Base-by-base conservation (phyloP, 1,140 invertebrate species). In the Aradophagus sp. region DNA sequence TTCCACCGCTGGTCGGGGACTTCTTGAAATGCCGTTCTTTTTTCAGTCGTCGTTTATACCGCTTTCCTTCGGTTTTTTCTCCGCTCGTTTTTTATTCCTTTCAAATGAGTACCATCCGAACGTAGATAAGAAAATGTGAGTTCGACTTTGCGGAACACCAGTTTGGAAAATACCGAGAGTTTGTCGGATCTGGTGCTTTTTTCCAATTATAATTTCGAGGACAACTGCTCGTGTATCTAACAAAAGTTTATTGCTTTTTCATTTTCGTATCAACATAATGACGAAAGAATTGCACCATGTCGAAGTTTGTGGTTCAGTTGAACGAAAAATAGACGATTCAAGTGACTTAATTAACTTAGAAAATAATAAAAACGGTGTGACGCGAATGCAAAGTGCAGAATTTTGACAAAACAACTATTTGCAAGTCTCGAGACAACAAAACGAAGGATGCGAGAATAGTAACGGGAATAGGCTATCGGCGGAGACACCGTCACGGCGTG, bases 1-100 rank as follows among this genome's bases (percentile, higher is more conserved):
- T 87, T 83, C 83, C 78, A 81, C 76, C 77, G 59, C 71, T 66
- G 65, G 44, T 74, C 69, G 55, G 67, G 70, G 69, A 73, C 75
- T 73, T 68, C 73, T 72, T 66, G 44, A 72, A 67, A 77, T 77
- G 76, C 71, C 67, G 53, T 55, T 52, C 63, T 48, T 62, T 73
- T 65, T 69, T 67, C 52, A 65, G 58, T 66, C 71, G 44, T 53
- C 45, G 53, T 71, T 50, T 68, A 38, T 74, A 52, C 55, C 55
- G 48, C 52, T 63, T 26, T 13, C 15, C 56, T 35, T 31, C 14
- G 42, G 29, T 61, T 45, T 23, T 23, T 23, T 23, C 8, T 29
- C 11, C 7, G 2, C 11, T n/a, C 5, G 11, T 29, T 29, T 61
- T 61, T 73, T 48, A 50, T 67, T 62, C 41, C 44, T 48, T 74